Percentiles rank a stretch among this genome's conserved stretches.
These are phyloP conservation scores for Silurus asotus DNA, from an alignment of 2,113 vertebrate genomes.

Conservation along the genomic window DNA sequence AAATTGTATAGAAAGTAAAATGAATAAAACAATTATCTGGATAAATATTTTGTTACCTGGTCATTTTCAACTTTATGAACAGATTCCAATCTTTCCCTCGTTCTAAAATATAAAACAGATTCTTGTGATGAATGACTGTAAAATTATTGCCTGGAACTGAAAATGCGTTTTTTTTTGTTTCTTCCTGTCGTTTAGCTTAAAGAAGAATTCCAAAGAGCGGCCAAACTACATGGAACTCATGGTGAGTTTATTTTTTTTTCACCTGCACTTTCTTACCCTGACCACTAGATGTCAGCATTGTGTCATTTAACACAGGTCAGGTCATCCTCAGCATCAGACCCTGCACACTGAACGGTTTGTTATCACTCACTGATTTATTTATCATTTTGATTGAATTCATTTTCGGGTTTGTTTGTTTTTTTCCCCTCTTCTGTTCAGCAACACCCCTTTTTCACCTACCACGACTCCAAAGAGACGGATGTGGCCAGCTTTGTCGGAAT, in stretches of 20 bases:
- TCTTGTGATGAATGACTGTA: background rate
- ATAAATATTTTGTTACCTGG: too few species aligned
- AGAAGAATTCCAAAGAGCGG: conserved; percentile 97
- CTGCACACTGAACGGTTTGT: background rate
- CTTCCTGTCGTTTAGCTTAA: conserved; percentile 77
- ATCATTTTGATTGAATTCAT: too few species aligned
- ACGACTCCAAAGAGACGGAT: conserved; percentile 95
- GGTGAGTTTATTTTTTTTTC: conserved; percentile 67
- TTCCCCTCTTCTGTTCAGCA: conserved; percentile 72
- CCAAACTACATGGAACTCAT: conserved; percentile 95
- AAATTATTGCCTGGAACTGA: too few species aligned
- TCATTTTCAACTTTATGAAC: too few species aligned
- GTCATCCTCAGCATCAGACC: background rate
- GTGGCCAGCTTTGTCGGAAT: conserved; percentile 94
- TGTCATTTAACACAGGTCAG: background rate
- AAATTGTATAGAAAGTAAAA: too few species aligned
- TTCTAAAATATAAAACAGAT: background rate
- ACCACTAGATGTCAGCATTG: conserved; percentile 49
- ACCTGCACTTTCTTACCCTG: background rate
- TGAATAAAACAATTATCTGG: too few species aligned
- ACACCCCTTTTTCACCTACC: conserved; percentile 92
- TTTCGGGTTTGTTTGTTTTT: conserved; percentile 31
- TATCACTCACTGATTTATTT: too few species aligned
- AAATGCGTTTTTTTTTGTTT: background rate
- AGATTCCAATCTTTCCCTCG: too few species aligned